A percentile compares a stretch with the other conserved stretches of the same genome.
Conservation (phyloP, 2,113 vertebrate species). For the Phyllostomus hastatus region DNA sequence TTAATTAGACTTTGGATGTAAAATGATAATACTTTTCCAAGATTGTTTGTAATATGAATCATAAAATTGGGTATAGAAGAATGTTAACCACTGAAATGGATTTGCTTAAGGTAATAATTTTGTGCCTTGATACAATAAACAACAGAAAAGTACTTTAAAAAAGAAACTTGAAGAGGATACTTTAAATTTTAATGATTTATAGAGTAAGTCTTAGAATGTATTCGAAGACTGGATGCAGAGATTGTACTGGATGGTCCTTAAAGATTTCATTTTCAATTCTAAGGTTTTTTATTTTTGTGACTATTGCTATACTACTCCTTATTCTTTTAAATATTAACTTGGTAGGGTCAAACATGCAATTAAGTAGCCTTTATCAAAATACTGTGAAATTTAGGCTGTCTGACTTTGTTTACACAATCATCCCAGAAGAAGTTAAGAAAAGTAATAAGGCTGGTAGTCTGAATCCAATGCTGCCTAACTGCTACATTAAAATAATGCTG, state of each 20-base stretch:
- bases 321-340: background rate
- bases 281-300: background rate
- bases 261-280: background rate
- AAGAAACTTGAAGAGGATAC: background rate
- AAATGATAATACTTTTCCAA: background rate
- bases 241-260: background rate
- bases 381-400: background rate
- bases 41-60: background rate
- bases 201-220: background rate
- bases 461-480: background rate
- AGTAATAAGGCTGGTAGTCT: background rate
- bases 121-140: background rate
- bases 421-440: background rate
- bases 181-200: background rate
- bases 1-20: background rate
- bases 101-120: background rate
- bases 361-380: background rate
- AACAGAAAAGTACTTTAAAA: background rate
- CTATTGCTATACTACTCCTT: background rate
- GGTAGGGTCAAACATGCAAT: background rate
- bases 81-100: background rate
- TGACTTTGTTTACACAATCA: conserved; percentile 20
- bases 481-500: conserved; percentile 58
- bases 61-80: background rate
- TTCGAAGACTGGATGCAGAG: background rate